Evolutionary conservation across 1,140 invertebrate genomes (phyloP), one percentile per base, ranked within the genome.

Genomic region (Cheumatopsyche charites): DNA sequence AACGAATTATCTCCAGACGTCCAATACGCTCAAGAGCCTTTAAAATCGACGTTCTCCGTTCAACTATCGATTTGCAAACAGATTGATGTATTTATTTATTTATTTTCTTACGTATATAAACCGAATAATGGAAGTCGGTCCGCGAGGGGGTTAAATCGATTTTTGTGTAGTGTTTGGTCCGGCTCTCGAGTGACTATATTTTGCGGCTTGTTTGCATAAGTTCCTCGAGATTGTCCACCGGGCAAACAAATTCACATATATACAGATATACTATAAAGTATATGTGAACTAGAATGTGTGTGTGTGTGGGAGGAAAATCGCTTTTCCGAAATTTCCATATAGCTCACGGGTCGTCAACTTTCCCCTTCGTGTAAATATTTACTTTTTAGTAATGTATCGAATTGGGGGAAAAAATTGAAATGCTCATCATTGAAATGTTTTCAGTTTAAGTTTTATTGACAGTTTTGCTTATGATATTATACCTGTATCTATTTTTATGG

Each of bases 321-420:
- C 21, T 66, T 66, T 66, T 66, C 63, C 43, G 11, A 7, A 66
- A 66, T 66, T 66, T 66, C 63, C 63, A 66, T 66, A 66, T 66
- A 25, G 63, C 63, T 66, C 43, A 25, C 19, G 11, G 11, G 23
- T 19, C 23, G 55, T 58, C 55, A 47, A 6, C 55, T 23, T 58
- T 12, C 62, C 62, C n/a, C 21, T 45, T 25, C 47, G 7, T 42
- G 70, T 67, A 63, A 72, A 72, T 66, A 72, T 72, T 72, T 52
- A 43, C 62, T 42, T 5, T 36, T 26, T 45, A 23, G 62, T 52
- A 67, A 72, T 72, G 62, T 72, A 58, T 72, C 55, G 45, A 43
- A 43, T 26, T 23, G 43, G 58, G 6, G 41, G 43, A 63, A 71
- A 71, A 71, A 62, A 49, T 25, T 47, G 41, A 47, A n/a, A 26